A percentile compares a stretch with the other conserved stretches of the same genome.
Evolutionary conservation across 1,140 invertebrate genomes (phyloP).

Genomic region (Doryteuthis pealeii): DNA sequence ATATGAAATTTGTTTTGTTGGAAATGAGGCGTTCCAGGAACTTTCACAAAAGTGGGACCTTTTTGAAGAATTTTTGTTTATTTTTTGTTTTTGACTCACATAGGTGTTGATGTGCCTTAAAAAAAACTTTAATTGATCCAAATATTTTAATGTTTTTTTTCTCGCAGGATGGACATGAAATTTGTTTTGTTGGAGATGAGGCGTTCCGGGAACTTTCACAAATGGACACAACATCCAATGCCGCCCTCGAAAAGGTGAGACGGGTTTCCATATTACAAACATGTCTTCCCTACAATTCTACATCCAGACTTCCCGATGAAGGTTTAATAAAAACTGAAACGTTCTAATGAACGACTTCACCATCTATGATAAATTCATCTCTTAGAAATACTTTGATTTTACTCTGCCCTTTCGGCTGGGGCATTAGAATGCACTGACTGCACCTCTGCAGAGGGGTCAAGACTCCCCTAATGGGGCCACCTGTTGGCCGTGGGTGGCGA

Average conservation of each 20-base stretch:
- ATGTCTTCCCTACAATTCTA: neutral
- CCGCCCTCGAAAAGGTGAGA: conserved; percentile 70
- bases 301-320: conserved; percentile 2
- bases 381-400: too few species aligned
- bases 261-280: conserved; percentile 44
- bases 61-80: too few species aligned
- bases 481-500: too few species aligned
- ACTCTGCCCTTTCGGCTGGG: too few species aligned
- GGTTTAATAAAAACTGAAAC: neutral
- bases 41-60: conserved; percentile 84
- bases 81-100: too few species aligned
- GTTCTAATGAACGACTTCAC: neutral
- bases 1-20: conserved; percentile 98
- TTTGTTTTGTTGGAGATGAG: conserved; percentile 98
- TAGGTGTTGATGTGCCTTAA: too few species aligned
- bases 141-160: too few species aligned
- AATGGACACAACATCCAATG: conserved; percentile 80
- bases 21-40: conserved; percentile 88
- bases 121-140: too few species aligned
- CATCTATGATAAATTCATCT: neutral
- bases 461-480: too few species aligned
- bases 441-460: too few species aligned
- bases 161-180: conserved; percentile 89
- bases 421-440: too few species aligned
- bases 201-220: conserved; percentile 86